Evolutionary conservation across 2,797 vertebrate species (phyloP).

Genomic region (Falco columbarius): DNA sequence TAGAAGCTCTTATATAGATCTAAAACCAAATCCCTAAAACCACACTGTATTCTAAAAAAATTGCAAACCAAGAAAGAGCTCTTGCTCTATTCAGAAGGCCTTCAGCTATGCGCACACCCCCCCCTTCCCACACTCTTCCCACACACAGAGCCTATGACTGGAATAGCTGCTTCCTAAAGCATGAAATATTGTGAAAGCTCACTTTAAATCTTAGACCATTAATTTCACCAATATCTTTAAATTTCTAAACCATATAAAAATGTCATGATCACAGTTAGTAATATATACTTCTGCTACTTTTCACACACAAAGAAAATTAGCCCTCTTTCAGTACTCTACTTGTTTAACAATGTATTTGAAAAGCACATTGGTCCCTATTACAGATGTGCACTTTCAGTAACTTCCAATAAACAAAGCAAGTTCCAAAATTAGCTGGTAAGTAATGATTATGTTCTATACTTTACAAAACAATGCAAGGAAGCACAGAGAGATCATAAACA

Average conservation of each 20-base stretch:
- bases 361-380: neutral
- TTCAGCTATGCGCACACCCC: neutral
- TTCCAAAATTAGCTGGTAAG: neutral
- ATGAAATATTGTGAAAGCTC: conserved; percentile 9
- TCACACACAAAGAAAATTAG: neutral
- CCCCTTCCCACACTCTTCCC: conserved; percentile 11
- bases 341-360: neutral
- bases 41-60: neutral
- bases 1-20: neutral
- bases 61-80: neutral
- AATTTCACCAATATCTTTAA: neutral
- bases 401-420: neutral
- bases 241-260: neutral
- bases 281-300: neutral
- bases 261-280: neutral
- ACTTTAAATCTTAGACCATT: neutral
- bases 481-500: neutral
- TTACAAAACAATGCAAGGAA: neutral
- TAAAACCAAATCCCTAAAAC: neutral
- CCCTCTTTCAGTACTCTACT: neutral
- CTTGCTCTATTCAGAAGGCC: conserved; percentile 19
- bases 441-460: neutral
- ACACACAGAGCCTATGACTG: conserved; percentile 6
- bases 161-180: conserved; percentile 35
- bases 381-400: neutral